Conservation (phyloP, 2,113 vertebrate genomes). For the Phyllopteryx taeniolatus region DNA sequence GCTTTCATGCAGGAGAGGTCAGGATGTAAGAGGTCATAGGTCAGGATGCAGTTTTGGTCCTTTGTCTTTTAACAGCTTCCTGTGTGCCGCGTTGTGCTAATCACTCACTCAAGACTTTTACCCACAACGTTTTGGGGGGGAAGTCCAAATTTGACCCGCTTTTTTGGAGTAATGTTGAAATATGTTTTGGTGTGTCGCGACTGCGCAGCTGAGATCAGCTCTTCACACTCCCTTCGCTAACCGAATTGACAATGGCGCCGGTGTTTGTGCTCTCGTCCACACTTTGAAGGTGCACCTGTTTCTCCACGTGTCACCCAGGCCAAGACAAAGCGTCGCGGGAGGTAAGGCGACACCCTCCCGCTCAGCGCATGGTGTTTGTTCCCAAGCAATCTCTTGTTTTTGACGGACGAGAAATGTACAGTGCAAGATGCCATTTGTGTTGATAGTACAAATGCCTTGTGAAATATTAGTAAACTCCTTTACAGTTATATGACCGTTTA, state of each 20-base stretch:
- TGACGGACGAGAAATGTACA: conserved; percentile 19
- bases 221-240: conserved; percentile 9
- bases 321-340: conserved; percentile 3
- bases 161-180: not conserved
- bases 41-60: conserved; percentile 53
- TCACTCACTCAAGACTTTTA: conserved; percentile 45
- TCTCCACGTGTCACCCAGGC: conserved; percentile 18
- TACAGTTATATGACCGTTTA: too few species aligned
- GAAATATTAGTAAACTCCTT: too few species aligned
- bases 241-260: conserved; percentile 7
- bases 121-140: not conserved
- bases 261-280: conserved; percentile 9
- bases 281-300: conserved; percentile 54
- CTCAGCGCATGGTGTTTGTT: conserved; percentile 22
- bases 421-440: too few species aligned
- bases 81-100: conserved; percentile 56
- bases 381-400: conserved; percentile 11
- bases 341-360: conserved; percentile 28
- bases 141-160: not conserved
- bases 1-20: conserved; percentile 68
- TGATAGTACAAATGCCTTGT: too few species aligned
- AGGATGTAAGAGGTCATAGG: conserved; percentile 58
- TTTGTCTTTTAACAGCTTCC: conserved; percentile 67
- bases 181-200: not conserved
- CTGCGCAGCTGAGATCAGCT: not conserved